Conservation (phyloP, 1,140 invertebrate species). For the Ridgeia piscesae region DNA sequence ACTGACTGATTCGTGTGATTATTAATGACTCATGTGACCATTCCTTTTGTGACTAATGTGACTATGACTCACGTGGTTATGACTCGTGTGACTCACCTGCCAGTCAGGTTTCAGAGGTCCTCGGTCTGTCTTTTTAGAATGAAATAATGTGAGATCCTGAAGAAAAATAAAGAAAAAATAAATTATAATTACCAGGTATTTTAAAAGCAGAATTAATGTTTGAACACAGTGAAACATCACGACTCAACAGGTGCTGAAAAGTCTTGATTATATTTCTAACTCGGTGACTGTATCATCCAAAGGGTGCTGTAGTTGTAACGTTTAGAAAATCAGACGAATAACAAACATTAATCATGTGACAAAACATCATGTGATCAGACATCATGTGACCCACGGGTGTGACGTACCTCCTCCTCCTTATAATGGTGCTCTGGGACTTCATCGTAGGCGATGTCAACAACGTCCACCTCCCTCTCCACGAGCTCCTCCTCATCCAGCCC, state of each 20-base stretch:
- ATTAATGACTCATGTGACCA: too few species aligned
- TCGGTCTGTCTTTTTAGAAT: conserved; percentile 78
- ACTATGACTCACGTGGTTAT: neutral
- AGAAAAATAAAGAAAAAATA: conserved; percentile 29
- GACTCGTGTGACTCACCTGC: conserved; percentile 57
- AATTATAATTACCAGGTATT: too few species aligned
- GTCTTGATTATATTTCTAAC: too few species aligned
- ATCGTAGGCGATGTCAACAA: conserved; percentile 86
- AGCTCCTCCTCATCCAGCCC: conserved; percentile 74
- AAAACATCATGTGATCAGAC: neutral
- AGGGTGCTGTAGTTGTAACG: too few species aligned
- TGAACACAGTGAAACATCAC: too few species aligned
- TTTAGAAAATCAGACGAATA: too few species aligned
- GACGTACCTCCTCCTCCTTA: conserved; percentile 76
- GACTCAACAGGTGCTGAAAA: too few species aligned
- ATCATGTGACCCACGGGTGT: conserved; percentile 58
- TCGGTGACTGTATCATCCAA: too few species aligned
- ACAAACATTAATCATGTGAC: too few species aligned
- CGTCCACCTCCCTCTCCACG: conserved; percentile 73
- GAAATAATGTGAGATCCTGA: conserved; percentile 66
- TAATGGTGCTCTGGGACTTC: conserved; percentile 82
- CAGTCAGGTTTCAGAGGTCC: conserved; percentile 82
- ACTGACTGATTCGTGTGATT: too few species aligned
- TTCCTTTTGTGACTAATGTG: too few species aligned
- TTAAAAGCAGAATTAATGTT: too few species aligned